Evolutionary conservation across 2,797 vertebrate species (phyloP).

Genomic region (Clarias platycephalus): DNA sequence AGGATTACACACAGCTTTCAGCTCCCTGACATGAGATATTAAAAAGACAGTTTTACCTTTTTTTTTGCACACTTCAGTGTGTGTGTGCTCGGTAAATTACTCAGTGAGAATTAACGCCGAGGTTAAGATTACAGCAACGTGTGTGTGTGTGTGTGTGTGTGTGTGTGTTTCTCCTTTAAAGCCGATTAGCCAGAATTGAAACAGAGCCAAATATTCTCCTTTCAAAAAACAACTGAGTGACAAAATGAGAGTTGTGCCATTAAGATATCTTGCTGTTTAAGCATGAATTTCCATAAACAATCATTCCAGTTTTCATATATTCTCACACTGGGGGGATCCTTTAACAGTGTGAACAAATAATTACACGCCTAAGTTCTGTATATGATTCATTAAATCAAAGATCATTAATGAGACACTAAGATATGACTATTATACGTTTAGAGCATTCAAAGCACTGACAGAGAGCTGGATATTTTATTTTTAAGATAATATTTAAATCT

Average conservation of each 20-base stretch:
- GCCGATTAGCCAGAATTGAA: slow-evolving; percentile 70
- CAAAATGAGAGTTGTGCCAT: slow-evolving; percentile 33
- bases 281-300: slow-evolving; percentile 6
- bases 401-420: slow-evolving; percentile 10
- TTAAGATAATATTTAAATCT: neutral
- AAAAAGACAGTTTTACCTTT: slow-evolving; percentile 71
- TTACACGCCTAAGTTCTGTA: slow-evolving; percentile 6
- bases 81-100: slow-evolving; percentile 7
- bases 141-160: slow-evolving; percentile 45
- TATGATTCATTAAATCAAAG: neutral
- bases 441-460: neutral
- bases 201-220: slow-evolving; percentile 61
- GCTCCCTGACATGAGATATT: slow-evolving; percentile 70
- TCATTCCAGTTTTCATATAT: slow-evolving; percentile 1
- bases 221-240: slow-evolving; percentile 14
- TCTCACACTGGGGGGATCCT: neutral
- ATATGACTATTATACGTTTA: slow-evolving; percentile 1
- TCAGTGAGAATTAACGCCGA: slow-evolving; percentile 62
- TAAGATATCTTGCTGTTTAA: slow-evolving; percentile 13
- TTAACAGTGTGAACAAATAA: slow-evolving; percentile 23
- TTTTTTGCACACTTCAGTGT: slow-evolving; percentile 52
- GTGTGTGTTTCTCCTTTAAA: slow-evolving; percentile 66
- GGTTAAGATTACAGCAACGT: slow-evolving; percentile 70
- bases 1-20: slow-evolving; percentile 74
- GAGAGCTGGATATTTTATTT: neutral